Conservation (phyloP, 2,797 vertebrate species). For the Sebastes kiyomatsui region DNA sequence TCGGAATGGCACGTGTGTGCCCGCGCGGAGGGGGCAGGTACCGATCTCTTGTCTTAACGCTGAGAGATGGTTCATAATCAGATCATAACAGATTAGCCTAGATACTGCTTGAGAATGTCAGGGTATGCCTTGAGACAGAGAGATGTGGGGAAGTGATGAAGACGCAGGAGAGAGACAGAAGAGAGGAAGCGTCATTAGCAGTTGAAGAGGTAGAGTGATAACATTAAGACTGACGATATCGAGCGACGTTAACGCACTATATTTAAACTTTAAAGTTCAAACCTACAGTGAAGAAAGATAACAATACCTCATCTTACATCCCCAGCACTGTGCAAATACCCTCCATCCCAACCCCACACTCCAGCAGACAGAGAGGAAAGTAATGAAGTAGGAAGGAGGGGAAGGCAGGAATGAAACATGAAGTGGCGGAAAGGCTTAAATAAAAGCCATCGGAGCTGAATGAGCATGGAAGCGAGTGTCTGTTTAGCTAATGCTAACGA, state of each 20-base stretch:
- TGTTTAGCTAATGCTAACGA: conserved; percentile 72
- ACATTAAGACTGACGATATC: not conserved
- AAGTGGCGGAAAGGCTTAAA: conserved; percentile 55
- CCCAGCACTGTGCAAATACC: conserved; percentile 28
- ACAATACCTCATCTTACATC: conserved; percentile 17
- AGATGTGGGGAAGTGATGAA: conserved; percentile 53
- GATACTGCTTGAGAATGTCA: conserved; percentile 85
- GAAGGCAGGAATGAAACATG: conserved; percentile 56
- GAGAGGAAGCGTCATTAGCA: conserved; percentile 22
- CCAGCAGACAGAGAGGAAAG: conserved; percentile 39
- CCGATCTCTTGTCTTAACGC: conserved; percentile 82
- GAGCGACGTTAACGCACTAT: not conserved
- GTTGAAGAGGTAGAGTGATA: conserved; percentile 10
- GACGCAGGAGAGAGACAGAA: conserved; percentile 22
- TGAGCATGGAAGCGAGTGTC: conserved; percentile 43
- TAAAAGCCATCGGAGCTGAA: conserved; percentile 58
- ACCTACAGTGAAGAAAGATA: not conserved
- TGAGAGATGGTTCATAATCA: conserved; percentile 78
- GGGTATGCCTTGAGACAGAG: conserved; percentile 81
- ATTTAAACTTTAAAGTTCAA: conserved; percentile 4
- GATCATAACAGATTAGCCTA: conserved; percentile 88
- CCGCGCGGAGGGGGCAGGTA: conserved; percentile 81
- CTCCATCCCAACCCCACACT: conserved; percentile 31
- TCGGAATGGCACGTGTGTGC: conserved; percentile 75
- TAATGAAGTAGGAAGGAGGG: conserved; percentile 54